Evolutionary conservation across 2,113 vertebrate species (phyloP).

Genomic region (Phaetusa simplex): DNA sequence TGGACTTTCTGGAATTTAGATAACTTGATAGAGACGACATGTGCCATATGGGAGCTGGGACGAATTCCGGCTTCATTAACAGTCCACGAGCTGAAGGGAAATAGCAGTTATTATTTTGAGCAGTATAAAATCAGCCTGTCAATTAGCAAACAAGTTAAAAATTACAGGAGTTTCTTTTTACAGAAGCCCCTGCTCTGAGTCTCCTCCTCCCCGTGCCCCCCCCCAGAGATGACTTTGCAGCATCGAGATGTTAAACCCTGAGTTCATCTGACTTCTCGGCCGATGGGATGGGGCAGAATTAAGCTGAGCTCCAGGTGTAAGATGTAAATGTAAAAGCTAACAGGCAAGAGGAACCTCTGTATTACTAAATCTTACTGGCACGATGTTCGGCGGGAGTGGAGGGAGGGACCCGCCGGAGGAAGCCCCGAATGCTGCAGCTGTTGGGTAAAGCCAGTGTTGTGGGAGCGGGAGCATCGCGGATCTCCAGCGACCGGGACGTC

Average conservation of each 20-base stretch:
- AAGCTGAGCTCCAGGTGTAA: background rate
- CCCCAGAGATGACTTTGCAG: background rate
- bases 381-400: no score
- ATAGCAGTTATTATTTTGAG: background rate
- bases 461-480: background rate
- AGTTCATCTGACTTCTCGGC: background rate
- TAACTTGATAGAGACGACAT: background rate
- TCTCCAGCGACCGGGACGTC: no score
- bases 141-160: background rate
- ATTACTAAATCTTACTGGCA: background rate
- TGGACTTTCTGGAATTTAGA: background rate
- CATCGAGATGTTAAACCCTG: background rate
- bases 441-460: background rate
- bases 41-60: background rate
- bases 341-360: background rate
- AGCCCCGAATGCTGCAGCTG: background rate
- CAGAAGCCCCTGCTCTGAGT: background rate
- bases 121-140: background rate
- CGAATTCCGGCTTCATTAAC: background rate
- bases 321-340: background rate
- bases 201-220: background rate
- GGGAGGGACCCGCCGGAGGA: background rate
- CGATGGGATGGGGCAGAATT: background rate
- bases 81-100: background rate
- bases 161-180: background rate